Conservation (phyloP, 2,888 invertebrate genomes). For the Chalcis sispes region DNA sequence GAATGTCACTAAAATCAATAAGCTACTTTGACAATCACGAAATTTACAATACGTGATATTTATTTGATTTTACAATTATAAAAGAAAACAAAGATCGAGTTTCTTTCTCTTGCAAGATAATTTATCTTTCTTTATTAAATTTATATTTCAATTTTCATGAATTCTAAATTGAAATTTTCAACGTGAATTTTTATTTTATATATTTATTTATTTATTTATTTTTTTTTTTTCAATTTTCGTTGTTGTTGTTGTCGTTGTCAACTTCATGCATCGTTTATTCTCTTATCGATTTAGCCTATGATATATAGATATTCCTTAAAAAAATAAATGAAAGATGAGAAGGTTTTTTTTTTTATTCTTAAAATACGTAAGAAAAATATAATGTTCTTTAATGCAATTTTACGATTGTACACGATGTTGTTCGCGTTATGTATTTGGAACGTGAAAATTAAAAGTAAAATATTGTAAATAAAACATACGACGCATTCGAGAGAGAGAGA, state of each 20-base stretch:
- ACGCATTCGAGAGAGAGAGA: constrained; percentile 36
- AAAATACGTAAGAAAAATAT: neutral
- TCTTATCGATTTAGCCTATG: too few species aligned
- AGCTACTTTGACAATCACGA: constrained; percentile 53
- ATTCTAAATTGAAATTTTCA: too few species aligned
- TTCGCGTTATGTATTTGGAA: constrained; percentile 50
- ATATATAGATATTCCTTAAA: too few species aligned
- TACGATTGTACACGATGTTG: constrained; percentile 47
- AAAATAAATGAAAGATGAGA: too few species aligned
- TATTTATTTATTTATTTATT: neutral
- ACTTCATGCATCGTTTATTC: constrained; percentile 8
- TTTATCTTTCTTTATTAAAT: too few species aligned
- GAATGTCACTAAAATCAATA: constrained; percentile 51
- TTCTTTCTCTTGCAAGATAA: too few species aligned
- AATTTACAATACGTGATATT: constrained; percentile 35
- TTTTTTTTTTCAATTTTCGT: neutral
- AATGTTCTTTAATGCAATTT: constrained; percentile 29
- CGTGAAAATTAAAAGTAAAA: constrained; percentile 40
- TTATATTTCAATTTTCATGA: too few species aligned
- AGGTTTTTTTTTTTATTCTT: too few species aligned
- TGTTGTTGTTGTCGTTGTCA: too few species aligned
- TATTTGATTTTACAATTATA: constrained; percentile 40
- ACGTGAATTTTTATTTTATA: too few species aligned
- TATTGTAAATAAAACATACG: constrained; percentile 50
- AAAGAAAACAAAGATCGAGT: neutral